Evolutionary conservation across 2,797 vertebrate species (phyloP).

Genomic region (Halcyon leucocephala): DNA sequence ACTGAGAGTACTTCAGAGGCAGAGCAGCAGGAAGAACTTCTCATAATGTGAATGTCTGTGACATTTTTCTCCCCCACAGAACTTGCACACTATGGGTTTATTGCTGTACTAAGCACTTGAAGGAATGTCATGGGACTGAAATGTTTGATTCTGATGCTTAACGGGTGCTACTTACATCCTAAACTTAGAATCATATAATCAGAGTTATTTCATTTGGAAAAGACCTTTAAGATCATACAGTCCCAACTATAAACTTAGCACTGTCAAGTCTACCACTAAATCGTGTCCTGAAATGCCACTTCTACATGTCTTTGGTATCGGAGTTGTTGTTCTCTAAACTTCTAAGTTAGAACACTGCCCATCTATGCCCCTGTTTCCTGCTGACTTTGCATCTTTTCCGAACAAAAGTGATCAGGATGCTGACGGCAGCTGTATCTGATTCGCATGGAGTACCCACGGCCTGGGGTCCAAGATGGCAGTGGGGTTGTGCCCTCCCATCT

Average conservation of each 20-base stretch:
- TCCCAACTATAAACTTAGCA: rapidly evolving
- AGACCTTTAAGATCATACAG: background rate
- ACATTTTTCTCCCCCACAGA: background rate
- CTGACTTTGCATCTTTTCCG: background rate
- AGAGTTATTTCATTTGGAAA: background rate
- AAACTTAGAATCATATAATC: background rate
- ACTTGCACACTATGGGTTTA: background rate
- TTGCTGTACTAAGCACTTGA: background rate
- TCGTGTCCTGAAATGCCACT: too few relatives aligned
- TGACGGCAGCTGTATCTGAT: background rate
- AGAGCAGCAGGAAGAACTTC: background rate
- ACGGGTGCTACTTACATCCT: background rate
- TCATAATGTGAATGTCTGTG: background rate
- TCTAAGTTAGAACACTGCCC: background rate
- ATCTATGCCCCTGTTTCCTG: background rate
- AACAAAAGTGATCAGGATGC: background rate
- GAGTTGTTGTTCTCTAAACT: background rate
- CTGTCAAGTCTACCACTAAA: background rate
- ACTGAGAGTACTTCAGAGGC: background rate
- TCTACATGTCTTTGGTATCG: background rate
- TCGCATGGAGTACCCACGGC: background rate
- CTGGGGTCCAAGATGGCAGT: too few relatives aligned
- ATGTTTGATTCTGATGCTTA: background rate
- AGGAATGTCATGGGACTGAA: background rate
- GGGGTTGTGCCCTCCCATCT: too few relatives aligned